phyloP scores from a whole-genome alignment of 2,888 invertebrate species.

The Callimorpha dominula region DNA sequence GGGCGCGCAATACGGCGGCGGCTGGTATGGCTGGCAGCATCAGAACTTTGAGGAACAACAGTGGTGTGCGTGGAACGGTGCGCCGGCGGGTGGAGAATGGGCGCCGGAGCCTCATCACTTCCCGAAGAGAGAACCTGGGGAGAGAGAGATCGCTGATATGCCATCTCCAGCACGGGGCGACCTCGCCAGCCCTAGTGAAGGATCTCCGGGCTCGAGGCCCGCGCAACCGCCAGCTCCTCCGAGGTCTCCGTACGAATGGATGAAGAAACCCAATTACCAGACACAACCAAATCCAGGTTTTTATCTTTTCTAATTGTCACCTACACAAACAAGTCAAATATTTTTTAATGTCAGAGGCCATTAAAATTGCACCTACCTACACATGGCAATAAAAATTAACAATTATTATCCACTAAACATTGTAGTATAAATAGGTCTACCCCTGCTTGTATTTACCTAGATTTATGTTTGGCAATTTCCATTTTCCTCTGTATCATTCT shows the following conservation, averaged over 20 bases:
- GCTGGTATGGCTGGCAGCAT: conserved; percentile 84
- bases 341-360: not conserved
- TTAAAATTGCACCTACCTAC: conserved; percentile 7
- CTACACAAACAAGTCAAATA: not conserved
- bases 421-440: not conserved
- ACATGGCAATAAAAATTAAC: conserved; percentile 5
- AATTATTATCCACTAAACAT: not conserved
- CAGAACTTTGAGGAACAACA: conserved; percentile 87
- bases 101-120: conserved; percentile 82
- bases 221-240: conserved; percentile 89
- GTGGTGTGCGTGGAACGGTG: conserved; percentile 85
- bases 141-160: conserved; percentile 78
- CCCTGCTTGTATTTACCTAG: not conserved
- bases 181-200: conserved; percentile 85
- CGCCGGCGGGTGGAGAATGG: conserved; percentile 82
- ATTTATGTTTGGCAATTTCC: not conserved
- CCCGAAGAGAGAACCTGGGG: conserved; percentile 78
- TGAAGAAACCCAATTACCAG: conserved; percentile 95
- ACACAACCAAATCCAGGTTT: conserved; percentile 94
- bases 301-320: conserved; percentile 48
- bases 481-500: not conserved
- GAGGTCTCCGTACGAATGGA: conserved; percentile 96
- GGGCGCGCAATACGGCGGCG: conserved; percentile 82
- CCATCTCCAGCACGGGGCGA: conserved; percentile 84
- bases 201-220: conserved; percentile 83